Conservation (phyloP, 2,113 vertebrate genomes). For the Oncorhynchus clarkii region DNA sequence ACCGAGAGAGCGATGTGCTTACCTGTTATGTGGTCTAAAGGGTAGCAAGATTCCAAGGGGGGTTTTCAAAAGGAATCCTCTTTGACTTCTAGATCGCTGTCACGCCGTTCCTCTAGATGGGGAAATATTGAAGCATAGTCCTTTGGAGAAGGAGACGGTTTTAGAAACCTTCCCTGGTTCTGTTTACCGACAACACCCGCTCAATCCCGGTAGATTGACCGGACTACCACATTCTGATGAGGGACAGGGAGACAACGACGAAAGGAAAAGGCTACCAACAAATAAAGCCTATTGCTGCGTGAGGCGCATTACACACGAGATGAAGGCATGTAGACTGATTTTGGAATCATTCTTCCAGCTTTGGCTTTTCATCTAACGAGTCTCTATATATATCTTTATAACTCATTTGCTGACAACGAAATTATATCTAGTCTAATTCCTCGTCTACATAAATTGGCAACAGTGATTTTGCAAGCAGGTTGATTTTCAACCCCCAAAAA, state of each 20-base stretch:
- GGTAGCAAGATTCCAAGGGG: slow-evolving; percentile 47
- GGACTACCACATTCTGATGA: slow-evolving; percentile 37
- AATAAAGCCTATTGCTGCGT: slow-evolving; percentile 25
- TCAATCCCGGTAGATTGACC: slow-evolving; percentile 49
- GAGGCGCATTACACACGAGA: slow-evolving; percentile 32
- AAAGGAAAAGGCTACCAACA: background rate
- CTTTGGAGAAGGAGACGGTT: slow-evolving; percentile 16
- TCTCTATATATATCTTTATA: slow-evolving; percentile 2
- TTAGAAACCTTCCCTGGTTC: slow-evolving; percentile 8
- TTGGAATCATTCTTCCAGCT: slow-evolving; percentile 7
- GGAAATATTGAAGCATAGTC: slow-evolving; percentile 26
- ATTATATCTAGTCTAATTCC: background rate
- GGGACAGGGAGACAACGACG: slow-evolving; percentile 11
- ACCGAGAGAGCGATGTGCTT: slow-evolving; percentile 12
- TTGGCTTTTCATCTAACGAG: background rate
- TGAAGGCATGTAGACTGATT: slow-evolving; percentile 16
- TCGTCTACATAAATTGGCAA: background rate
- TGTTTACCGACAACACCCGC: slow-evolving; percentile 22
- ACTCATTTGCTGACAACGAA: background rate
- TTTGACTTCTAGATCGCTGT: slow-evolving; percentile 22
- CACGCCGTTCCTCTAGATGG: slow-evolving; percentile 21
- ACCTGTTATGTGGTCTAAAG: slow-evolving; percentile 53
- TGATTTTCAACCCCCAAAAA: background rate
- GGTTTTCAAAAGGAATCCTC: slow-evolving; percentile 20
- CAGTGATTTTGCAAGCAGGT: background rate